A percentile compares a stretch with the other conserved stretches of the same genome.
Conservation (phyloP, 2,888 invertebrate species). For the Platycnemis pennipes region DNA sequence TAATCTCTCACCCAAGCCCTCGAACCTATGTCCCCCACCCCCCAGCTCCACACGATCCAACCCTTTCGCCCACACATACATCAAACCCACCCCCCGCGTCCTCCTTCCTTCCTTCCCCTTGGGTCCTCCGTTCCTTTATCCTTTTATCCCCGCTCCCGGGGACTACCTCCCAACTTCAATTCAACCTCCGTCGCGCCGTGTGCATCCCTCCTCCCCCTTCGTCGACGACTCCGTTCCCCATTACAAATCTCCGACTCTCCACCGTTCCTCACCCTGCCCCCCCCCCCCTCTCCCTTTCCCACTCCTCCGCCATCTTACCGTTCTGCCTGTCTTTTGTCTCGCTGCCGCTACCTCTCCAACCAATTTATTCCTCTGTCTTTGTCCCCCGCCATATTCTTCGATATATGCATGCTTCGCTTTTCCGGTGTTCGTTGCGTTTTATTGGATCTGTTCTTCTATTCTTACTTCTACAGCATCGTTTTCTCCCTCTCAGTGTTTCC, state of each 20-base stretch:
- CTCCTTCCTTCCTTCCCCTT: not conserved
- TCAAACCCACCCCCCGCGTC: not conserved
- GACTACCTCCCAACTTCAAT: not conserved
- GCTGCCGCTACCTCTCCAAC: not conserved
- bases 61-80: slow-evolving; percentile 39
- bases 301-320: not conserved
- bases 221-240: not conserved
- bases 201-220: not conserved
- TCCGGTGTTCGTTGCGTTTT: not conserved
- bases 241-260: not conserved
- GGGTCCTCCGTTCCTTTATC: not conserved
- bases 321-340: slow-evolving; percentile 20
- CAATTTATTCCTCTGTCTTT: slow-evolving; percentile 28
- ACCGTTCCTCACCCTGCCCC: not conserved
- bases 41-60: not conserved
- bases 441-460: not conserved
- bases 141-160: not conserved
- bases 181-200: not conserved
- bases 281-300: not conserved
- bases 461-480: not conserved
- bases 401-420: not conserved
- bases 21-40: not conserved
- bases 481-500: not conserved
- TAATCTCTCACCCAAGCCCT: not conserved
- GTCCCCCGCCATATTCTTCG: not conserved